phyloP scores from a whole-genome alignment of 1,140 invertebrate species.

The Heterodera schachtii region DNA sequence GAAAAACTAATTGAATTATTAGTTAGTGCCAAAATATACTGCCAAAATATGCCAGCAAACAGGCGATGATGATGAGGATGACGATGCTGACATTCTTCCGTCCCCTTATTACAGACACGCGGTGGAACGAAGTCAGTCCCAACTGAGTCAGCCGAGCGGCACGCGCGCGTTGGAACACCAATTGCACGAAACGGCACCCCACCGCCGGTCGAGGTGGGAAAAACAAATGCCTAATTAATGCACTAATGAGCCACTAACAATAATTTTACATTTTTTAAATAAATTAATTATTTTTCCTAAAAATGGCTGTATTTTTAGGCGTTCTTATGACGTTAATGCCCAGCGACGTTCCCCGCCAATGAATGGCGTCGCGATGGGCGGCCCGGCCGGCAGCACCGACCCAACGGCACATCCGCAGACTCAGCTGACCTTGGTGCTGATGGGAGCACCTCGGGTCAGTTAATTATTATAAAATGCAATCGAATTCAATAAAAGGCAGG shows the following conservation, averaged over 20 bases:
- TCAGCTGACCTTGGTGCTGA: constrained; percentile 46
- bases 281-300: not conserved
- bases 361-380: not conserved
- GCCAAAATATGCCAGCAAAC: not conserved
- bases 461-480: not conserved
- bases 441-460: constrained; percentile 48
- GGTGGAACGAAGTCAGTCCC: constrained; percentile 21
- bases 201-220: not conserved
- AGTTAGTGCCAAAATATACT: constrained; percentile 11
- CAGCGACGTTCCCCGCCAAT: not conserved
- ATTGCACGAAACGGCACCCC: not conserved
- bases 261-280: not conserved
- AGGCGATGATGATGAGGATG: no score
- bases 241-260: no score
- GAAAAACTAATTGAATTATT: not conserved
- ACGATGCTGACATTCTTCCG: not conserved
- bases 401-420: constrained; percentile 11
- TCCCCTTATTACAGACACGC: constrained; percentile 4
- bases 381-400: constrained; percentile 7
- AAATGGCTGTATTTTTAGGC: constrained; percentile 18
- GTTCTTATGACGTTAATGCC: constrained; percentile 13
- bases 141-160: constrained; percentile 4
- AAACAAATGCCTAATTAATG: no score
- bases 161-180: not conserved
- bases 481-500: no score